Base-by-base conservation (phyloP, 2,113 vertebrate species). In the Lepus europaeus region DNA sequence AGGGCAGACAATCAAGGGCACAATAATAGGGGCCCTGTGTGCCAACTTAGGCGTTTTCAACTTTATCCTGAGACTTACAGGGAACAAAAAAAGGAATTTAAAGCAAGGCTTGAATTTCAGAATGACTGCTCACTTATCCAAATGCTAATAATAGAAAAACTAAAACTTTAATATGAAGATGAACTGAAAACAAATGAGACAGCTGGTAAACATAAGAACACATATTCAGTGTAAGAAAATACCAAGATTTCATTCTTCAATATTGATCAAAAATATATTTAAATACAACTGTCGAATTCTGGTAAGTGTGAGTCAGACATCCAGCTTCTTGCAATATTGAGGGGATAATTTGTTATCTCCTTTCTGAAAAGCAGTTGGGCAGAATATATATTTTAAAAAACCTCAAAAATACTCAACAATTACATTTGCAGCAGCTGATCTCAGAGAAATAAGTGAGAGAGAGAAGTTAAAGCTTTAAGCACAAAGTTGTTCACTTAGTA, bases 181-280 rank as follows among this genome's bases (percentile, higher is more conserved):
- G 69, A 89, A 90, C 73, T 13, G 0, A 92, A 84, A 31, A 77
- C 51, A 6, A 59, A 68, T 63, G 53, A 13, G 84, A 51, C 11
- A 72, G 53, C 61, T 88, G 80, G 53, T 69, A 83, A 83, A 83
- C 20, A 56, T 25, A 70, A 33, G 31, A 73, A 85, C 33, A 81
- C 39, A 87, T 20, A 29, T 22, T 86, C 63, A 31, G 39, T 8
- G 73, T 78, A n/a, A 70, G 70, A 79, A 95, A 92, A 89, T 31
- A 61, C 17, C 49, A 69, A 45, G 17, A 6, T 73, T 92, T 66
- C 27, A 87, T 49, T 74, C 59, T 64, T 73, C 70, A 20, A 87
- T 39, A 68, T 2, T 36, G 49, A 61, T 66, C 61, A 61, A 76
- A 93, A 45, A 66, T 9, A 68, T 11, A 77, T 31, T 90, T 80